These are phyloP conservation scores for Aricia agestis DNA, from an alignment of 1,140 invertebrate genomes.

Conservation along the genomic window DNA sequence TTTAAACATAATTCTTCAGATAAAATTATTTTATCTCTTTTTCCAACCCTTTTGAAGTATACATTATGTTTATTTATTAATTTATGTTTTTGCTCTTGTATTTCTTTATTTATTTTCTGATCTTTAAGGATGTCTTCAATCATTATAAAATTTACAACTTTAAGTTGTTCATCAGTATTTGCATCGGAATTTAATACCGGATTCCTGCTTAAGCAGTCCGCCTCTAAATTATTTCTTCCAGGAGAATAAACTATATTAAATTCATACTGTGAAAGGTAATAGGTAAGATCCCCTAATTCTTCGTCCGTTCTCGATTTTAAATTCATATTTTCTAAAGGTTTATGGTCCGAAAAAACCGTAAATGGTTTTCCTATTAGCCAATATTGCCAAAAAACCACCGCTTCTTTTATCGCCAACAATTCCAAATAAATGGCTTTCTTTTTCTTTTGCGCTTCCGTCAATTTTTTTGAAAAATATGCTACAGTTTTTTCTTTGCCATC, in stretches of 20 bases:
- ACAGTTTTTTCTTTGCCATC: constrained; percentile 15
- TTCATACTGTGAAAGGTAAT: constrained; percentile 24
- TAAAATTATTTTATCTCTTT: constrained; percentile 12
- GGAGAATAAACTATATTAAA: constrained; percentile 26
- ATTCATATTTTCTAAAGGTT: constrained; percentile 57
- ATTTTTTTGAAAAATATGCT: constrained; percentile 28
- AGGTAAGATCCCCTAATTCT: constrained; percentile 42
- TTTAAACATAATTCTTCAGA: constrained; percentile 17
- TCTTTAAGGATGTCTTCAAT: background rate
- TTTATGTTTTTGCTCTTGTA: background rate
- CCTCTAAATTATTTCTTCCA: constrained; percentile 26
- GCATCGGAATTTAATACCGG: background rate
- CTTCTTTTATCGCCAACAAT: constrained; percentile 50
- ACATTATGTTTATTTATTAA: background rate
- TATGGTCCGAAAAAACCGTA: constrained; percentile 54
- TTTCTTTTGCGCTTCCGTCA: constrained; percentile 29
- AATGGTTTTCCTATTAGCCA: constrained; percentile 51
- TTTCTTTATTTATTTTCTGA: background rate
- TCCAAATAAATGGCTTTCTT: constrained; percentile 37
- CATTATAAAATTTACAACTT: background rate
- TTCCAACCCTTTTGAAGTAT: background rate
- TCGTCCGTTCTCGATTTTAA: constrained; percentile 42
- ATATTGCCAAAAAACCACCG: constrained; percentile 55
- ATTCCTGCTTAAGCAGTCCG: constrained; percentile 21
- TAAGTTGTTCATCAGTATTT: constrained; percentile 4